Evolutionary conservation across 2,797 vertebrate genomes (phyloP).

Genomic region (Enteromius argenteus): DNA sequence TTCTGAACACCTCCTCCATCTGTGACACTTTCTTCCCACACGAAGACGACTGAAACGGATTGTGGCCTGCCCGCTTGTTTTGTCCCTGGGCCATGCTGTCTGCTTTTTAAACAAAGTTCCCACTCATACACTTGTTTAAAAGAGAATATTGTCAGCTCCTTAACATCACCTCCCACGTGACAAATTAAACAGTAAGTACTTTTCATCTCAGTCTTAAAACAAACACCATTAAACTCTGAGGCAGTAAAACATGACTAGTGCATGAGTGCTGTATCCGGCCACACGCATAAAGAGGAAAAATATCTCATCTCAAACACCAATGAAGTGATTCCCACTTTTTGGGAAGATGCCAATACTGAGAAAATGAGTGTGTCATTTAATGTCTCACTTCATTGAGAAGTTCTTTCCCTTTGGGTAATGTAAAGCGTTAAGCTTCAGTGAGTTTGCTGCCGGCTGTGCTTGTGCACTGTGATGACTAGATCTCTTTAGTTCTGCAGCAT

Average conservation of each 20-base stretch:
- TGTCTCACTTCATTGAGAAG: constrained; percentile 22
- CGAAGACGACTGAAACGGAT: background rate
- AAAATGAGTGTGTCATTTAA: background rate
- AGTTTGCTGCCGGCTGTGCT: constrained; percentile 4
- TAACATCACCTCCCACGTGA: constrained; percentile 26
- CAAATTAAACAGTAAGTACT: constrained; percentile 33
- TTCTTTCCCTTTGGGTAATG: constrained; percentile 12
- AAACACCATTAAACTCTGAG: constrained; percentile 19
- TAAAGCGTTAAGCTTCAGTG: constrained; percentile 5
- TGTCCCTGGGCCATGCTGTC: constrained; percentile 30
- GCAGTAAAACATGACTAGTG: constrained; percentile 20
- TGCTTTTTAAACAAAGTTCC: constrained; percentile 26
- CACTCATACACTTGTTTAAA: constrained; percentile 23
- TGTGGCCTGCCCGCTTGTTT: constrained; percentile 20
- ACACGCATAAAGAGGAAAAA: background rate
- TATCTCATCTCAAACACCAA: background rate
- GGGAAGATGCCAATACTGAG: background rate
- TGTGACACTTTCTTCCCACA: constrained; percentile 36
- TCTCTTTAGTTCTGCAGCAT: constrained; percentile 10
- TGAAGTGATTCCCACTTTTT: background rate
- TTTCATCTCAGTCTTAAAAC: constrained; percentile 24
- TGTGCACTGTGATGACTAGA: constrained; percentile 17
- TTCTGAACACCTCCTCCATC: constrained; percentile 64
- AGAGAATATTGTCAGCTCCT: constrained; percentile 16
- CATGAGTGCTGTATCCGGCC: background rate